Evolutionary conservation across 1,140 invertebrate genomes (phyloP).

Genomic region (Drosophila malerkotliana): DNA sequence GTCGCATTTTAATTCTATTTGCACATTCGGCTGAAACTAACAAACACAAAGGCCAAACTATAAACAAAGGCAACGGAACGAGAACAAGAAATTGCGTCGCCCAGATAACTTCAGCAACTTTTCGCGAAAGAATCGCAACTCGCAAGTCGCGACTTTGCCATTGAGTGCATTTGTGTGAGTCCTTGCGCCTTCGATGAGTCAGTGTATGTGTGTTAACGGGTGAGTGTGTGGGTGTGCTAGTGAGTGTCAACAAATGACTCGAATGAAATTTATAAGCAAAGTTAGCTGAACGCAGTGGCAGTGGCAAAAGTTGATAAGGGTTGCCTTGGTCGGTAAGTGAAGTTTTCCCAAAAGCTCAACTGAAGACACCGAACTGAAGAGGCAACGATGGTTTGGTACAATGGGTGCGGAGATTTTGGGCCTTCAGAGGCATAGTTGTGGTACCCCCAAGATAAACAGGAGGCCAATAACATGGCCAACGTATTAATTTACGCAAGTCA

Average conservation of each 20-base stretch:
- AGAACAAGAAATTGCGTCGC: conserved; percentile 57
- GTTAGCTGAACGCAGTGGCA: conserved; percentile 60
- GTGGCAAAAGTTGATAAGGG: conserved; percentile 42
- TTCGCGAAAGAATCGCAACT: conserved; percentile 54
- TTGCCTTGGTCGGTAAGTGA: conserved; percentile 26
- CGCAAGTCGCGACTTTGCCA: conserved; percentile 55
- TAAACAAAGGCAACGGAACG: conserved; percentile 54
- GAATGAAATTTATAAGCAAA: conserved; percentile 81
- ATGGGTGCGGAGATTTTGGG: not conserved
- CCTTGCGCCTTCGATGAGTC: not conserved
- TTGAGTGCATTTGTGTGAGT: conserved; percentile 21
- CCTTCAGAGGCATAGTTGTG: conserved; percentile 55
- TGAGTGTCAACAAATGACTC: conserved; percentile 74
- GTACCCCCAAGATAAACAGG: conserved; percentile 48
- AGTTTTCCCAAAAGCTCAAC: conserved; percentile 25
- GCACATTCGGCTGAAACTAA: conserved; percentile 59
- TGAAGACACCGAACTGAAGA: conserved; percentile 36
- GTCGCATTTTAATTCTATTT: conserved; percentile 75
- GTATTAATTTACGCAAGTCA: conserved; percentile 71
- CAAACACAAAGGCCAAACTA: conserved; percentile 59
- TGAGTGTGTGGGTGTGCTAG: conserved; percentile 10
- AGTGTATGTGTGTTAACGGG: not conserved
- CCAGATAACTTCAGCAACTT: conserved; percentile 61
- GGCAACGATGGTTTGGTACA: not conserved
- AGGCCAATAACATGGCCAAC: conserved; percentile 69